Conservation (phyloP, 2,888 invertebrate genomes). For the Macropis europaea region DNA sequence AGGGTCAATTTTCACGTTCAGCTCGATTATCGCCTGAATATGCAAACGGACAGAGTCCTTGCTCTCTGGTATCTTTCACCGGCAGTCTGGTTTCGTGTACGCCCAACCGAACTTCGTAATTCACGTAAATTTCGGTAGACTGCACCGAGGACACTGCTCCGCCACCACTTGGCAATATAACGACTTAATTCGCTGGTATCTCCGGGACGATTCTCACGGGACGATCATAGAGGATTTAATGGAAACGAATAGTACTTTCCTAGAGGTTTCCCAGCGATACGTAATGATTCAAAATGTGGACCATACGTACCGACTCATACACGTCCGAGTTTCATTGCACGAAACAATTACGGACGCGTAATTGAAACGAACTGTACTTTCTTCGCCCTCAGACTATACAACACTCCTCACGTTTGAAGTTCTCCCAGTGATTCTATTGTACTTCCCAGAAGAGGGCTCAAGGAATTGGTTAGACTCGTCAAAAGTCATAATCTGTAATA, state of each 20-base stretch:
- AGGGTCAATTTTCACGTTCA: slow-evolving; percentile 2
- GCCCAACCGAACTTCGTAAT: slow-evolving; percentile 60
- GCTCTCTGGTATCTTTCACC: background rate
- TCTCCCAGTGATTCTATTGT: slow-evolving; percentile 12
- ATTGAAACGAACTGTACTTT: slow-evolving; percentile 36
- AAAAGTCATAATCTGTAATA: no score
- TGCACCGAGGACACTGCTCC: slow-evolving; percentile 18
- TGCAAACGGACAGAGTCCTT: slow-evolving; percentile 4
- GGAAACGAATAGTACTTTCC: slow-evolving; percentile 62
- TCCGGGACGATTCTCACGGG: slow-evolving; percentile 37
- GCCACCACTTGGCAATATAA: slow-evolving; percentile 44
- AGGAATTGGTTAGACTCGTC: no score
- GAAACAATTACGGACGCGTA: slow-evolving; percentile 37
- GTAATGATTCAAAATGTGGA: slow-evolving; percentile 39
- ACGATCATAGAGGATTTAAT: slow-evolving; percentile 56
- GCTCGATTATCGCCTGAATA: slow-evolving; percentile 38
- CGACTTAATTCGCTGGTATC: slow-evolving; percentile 57
- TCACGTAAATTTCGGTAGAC: slow-evolving; percentile 44
- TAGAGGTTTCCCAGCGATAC: background rate
- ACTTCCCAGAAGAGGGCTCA: background rate
- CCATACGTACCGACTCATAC: no score
- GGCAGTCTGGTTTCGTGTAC: background rate
- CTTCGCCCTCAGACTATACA: background rate
- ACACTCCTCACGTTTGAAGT: background rate
- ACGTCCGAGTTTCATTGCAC: slow-evolving; percentile 9